Evolutionary conservation across 2,888 invertebrate species (phyloP).

Genomic region (Aspidiotus rigidus): DNA sequence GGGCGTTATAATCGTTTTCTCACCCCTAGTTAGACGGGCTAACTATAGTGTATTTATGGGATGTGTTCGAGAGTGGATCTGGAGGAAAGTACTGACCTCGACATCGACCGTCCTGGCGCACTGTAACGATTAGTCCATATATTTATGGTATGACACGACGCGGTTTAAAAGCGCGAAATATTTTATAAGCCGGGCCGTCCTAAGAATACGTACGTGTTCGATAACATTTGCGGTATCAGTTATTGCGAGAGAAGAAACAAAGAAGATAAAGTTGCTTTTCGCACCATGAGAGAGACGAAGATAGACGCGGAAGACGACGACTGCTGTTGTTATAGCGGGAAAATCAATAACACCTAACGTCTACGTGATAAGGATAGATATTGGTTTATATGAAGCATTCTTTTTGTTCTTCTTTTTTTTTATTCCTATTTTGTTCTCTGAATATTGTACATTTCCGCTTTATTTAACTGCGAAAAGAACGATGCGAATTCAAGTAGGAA

Average conservation of each 20-base stretch:
- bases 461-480: not conserved
- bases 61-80: too few relatives aligned
- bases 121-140: too few relatives aligned
- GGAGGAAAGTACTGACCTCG: too few relatives aligned
- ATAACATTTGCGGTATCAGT: conserved; percentile 3
- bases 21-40: too few relatives aligned
- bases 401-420: conserved; percentile 12
- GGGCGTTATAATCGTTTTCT: too few relatives aligned
- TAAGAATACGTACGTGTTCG: too few relatives aligned
- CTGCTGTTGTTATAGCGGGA: conserved; percentile 10
- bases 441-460: conserved; percentile 3
- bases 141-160: too few relatives aligned
- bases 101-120: too few relatives aligned
- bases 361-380: conserved; percentile 32
- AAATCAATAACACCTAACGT: conserved; percentile 29
- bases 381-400: conserved; percentile 27
- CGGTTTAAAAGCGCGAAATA: too few relatives aligned
- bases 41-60: too few relatives aligned
- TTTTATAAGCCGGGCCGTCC: too few relatives aligned
- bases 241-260: not conserved
- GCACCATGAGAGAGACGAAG: too few relatives aligned
- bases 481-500: not conserved
- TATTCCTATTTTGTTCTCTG: not conserved
- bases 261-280: not conserved
- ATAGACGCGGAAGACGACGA: not conserved